Percentiles rank a stretch among this genome's conserved stretches.
These are phyloP conservation scores for Leucozona laternaria DNA, from an alignment of 2,888 invertebrate genomes.

Conservation along the genomic window DNA sequence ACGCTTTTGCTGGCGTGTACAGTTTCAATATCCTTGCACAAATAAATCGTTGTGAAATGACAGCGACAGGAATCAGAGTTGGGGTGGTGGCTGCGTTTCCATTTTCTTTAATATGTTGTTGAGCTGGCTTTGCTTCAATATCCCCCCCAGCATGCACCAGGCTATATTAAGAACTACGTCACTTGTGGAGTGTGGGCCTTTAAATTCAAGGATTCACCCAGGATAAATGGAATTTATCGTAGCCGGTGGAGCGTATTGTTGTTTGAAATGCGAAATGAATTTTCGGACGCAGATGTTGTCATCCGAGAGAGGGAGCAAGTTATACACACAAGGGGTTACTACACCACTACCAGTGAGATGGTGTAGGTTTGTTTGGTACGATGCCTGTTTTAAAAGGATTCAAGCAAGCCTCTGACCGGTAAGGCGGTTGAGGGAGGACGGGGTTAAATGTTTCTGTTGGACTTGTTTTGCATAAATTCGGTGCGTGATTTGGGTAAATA, in stretches of 20 bases:
- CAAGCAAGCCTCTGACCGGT: background rate
- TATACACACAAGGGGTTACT: constrained; percentile 10
- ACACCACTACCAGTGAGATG: background rate
- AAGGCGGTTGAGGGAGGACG: background rate
- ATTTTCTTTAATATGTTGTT: constrained; percentile 29
- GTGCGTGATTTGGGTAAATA: constrained; percentile 72
- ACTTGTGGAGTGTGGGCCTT: constrained; percentile 40
- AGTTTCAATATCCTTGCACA: constrained; percentile 72
- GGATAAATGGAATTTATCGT: constrained; percentile 46
- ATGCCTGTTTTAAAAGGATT: constrained; percentile 23
- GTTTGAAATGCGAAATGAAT: constrained; percentile 65
- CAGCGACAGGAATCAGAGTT: constrained; percentile 38
- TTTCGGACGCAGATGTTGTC: constrained; percentile 69
- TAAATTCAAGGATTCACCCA: constrained; percentile 33
- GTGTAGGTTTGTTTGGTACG: background rate
- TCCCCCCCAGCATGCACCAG: constrained; percentile 29
- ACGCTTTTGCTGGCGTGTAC: constrained; percentile 59
- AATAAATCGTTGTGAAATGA: constrained; percentile 63
- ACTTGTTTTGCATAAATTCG: constrained; percentile 65
- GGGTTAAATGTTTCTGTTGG: constrained; percentile 49
- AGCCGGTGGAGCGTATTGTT: constrained; percentile 55
- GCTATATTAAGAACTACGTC: constrained; percentile 56
- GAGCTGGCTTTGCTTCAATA: background rate
- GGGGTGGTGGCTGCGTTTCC: constrained; percentile 55
- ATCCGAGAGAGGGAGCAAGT: constrained; percentile 8